phyloP scores from a whole-genome alignment of 1,140 invertebrate species.

The Philopotamus ludificatus region DNA sequence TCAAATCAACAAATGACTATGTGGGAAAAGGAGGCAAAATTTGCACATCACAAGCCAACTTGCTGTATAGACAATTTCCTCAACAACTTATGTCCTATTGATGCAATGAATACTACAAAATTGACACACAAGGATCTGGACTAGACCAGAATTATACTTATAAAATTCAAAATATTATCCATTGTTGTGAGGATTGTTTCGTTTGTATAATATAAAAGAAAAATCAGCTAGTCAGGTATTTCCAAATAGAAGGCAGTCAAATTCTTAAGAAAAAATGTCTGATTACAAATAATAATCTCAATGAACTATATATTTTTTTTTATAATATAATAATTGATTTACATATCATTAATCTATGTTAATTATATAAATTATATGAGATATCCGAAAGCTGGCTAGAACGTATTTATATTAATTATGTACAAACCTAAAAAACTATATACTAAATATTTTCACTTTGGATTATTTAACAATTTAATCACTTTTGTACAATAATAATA shows the following conservation, averaged over 20 bases:
- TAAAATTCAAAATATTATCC: constrained; percentile 34
- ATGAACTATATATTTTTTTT: constrained; percentile 33
- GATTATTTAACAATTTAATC: constrained; percentile 42
- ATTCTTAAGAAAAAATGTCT: constrained; percentile 32
- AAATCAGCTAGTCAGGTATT: constrained; percentile 11
- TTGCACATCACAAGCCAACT: constrained; percentile 11
- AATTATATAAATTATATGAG: constrained; percentile 34
- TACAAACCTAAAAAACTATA: constrained; percentile 42
- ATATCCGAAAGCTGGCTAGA: constrained; percentile 40
- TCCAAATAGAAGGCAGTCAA: constrained; percentile 37
- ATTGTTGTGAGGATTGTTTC: constrained; percentile 21
- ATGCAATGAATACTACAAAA: constrained; percentile 51
- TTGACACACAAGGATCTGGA: constrained; percentile 61
- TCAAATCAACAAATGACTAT: constrained; percentile 8
- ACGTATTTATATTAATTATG: constrained; percentile 42
- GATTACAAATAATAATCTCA: constrained; percentile 35
- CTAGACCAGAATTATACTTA: constrained; percentile 50
- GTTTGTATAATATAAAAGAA: constrained; percentile 17
- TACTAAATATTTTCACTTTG: constrained; percentile 38
- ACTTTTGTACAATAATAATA: constrained; percentile 40
- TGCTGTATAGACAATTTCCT: constrained; percentile 27
- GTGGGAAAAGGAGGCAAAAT: constrained; percentile 15
- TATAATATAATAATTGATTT: constrained; percentile 42
- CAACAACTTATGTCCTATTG: constrained; percentile 40
- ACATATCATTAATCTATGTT: constrained; percentile 36